Evolutionary conservation across 2,113 vertebrate species (phyloP).

Genomic region (Mesembrinibis cayennensis): DNA sequence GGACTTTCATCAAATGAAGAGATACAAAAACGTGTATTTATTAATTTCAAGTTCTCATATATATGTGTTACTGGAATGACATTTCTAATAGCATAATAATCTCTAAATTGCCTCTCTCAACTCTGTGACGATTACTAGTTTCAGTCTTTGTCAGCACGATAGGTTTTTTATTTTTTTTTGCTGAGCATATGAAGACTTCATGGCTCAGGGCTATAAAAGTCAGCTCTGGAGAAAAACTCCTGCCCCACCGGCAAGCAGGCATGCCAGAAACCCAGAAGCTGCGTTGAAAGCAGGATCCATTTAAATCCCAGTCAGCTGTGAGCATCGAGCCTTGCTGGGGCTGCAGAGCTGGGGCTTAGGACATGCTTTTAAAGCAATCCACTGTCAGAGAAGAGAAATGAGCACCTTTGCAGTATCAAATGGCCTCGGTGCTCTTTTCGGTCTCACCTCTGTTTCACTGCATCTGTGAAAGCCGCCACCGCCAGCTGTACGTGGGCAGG

Average conservation of each 20-base stretch:
- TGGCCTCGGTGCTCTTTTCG: rapidly evolving
- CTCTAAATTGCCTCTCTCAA: neutral
- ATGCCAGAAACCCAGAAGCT: neutral
- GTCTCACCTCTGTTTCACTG: neutral
- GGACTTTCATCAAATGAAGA: neutral
- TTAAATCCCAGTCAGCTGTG: neutral
- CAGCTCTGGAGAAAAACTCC: neutral
- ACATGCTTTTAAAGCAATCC: neutral
- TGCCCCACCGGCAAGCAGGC: neutral
- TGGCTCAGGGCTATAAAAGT: rapidly evolving
- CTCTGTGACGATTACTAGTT: neutral
- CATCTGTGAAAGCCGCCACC: neutral
- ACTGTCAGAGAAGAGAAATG: neutral
- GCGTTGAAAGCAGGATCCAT: neutral
- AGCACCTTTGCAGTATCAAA: neutral
- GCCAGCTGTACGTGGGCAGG: neutral
- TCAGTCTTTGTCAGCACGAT: neutral
- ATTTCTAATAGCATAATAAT: neutral
- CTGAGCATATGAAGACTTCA: neutral
- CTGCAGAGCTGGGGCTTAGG: neutral
- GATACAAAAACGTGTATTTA: neutral
- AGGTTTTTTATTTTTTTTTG: neutral
- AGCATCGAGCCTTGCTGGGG: neutral
- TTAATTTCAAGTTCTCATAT: neutral
- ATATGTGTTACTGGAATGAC: neutral